Percentiles rank a stretch among this genome's conserved stretches.
Evolutionary conservation across 2,113 vertebrate species (phyloP).

Genomic region (Lanius ludovicianus): DNA sequence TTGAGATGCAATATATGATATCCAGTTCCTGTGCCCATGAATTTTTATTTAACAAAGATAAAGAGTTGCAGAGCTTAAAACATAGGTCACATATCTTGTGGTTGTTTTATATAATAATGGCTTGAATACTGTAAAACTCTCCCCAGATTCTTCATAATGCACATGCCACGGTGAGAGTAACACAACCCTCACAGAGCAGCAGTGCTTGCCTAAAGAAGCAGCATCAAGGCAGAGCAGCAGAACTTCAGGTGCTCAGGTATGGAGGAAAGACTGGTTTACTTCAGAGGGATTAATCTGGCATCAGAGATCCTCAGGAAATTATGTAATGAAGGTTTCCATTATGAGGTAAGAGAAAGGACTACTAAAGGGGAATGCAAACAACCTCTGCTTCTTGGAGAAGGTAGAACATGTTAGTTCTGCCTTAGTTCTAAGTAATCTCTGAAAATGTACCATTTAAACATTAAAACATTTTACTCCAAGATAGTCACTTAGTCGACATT

Average conservation of each 20-base stretch:
- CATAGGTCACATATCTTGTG: background rate
- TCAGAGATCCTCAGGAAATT: background rate
- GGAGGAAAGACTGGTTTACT: background rate
- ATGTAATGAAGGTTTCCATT: background rate
- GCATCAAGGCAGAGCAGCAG: background rate
- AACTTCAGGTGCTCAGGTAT: background rate
- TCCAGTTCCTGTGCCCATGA: background rate
- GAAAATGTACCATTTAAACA: background rate
- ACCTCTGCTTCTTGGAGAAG: background rate
- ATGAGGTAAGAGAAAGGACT: background rate
- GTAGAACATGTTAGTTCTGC: accelerated
- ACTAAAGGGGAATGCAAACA: background rate
- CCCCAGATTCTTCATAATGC: background rate
- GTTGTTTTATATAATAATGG: background rate
- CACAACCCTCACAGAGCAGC: background rate
- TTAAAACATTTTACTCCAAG: background rate
- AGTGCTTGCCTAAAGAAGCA: background rate
- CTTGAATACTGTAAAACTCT: background rate
- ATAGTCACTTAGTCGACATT: background rate
- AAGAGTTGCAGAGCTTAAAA: background rate
- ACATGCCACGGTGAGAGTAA: background rate
- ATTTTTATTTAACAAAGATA: background rate
- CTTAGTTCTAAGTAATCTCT: background rate
- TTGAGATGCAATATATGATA: background rate
- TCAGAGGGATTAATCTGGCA: background rate